Conservation (phyloP, 2,797 vertebrate genomes). For the Chiroxiphia lanceolata region DNA sequence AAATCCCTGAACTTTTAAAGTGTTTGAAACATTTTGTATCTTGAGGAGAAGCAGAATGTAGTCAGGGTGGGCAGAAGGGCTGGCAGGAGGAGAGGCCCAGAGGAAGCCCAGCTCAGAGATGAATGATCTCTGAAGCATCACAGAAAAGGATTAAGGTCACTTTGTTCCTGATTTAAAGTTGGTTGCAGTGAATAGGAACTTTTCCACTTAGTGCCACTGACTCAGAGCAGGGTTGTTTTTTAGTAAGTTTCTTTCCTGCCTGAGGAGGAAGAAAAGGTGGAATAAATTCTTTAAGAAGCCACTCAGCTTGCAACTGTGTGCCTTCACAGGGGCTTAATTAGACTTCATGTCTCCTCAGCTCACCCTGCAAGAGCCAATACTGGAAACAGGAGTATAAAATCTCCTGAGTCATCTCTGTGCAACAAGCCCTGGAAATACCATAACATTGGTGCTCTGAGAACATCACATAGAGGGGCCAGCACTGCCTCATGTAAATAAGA, state of each 20-base stretch:
- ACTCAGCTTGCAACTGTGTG: neutral
- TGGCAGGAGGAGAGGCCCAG: neutral
- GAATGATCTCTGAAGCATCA: neutral
- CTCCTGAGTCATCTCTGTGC: neutral
- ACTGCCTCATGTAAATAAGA: neutral
- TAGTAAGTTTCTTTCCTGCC: neutral
- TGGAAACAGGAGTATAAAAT: neutral
- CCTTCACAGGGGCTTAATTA: neutral
- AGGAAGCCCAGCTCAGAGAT: neutral
- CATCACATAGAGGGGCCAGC: rapidly evolving
- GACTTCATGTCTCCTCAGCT: neutral
- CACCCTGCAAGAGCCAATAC: rapidly evolving
- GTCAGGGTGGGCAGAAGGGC: neutral
- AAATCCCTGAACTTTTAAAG: neutral
- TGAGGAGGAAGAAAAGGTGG: neutral
- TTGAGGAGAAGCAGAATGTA: neutral
- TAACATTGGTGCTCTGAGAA: rapidly evolving
- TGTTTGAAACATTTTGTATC: neutral
- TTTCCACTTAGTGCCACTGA: neutral
- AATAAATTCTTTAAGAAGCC: neutral
- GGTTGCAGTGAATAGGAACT: neutral
- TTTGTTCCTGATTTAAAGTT: neutral
- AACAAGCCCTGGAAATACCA: rapidly evolving
- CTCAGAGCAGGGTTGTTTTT: neutral
- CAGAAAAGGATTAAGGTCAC: neutral